These are phyloP conservation scores for Balearica regulorum DNA, from an alignment of 2,797 vertebrate species.

Conservation along the genomic window DNA sequence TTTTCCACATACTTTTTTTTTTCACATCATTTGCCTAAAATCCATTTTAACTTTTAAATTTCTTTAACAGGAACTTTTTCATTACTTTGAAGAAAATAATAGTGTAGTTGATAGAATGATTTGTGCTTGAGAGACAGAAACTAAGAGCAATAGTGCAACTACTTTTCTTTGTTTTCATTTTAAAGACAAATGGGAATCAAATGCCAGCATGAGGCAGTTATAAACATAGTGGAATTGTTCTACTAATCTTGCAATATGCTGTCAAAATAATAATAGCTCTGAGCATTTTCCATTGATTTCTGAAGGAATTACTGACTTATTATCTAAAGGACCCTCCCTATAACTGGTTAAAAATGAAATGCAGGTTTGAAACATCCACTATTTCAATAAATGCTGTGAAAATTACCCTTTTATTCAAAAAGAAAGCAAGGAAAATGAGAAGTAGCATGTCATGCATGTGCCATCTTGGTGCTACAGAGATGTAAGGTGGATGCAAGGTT, in stretches of 20 bases:
- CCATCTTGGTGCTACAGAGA: neutral
- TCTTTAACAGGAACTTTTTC: neutral
- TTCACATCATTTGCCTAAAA: neutral
- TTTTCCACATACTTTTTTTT: neutral
- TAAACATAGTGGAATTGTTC: conserved; percentile 27
- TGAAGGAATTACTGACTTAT: conserved; percentile 43
- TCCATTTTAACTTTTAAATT: neutral
- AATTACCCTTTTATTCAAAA: conserved; percentile 10
- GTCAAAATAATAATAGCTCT: conserved; percentile 40
- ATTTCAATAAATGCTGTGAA: conserved; percentile 23
- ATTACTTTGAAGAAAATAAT: neutral
- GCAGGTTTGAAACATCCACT: neutral
- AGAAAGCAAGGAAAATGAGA: neutral
- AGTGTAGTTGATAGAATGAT: neutral
- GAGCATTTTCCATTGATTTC: conserved; percentile 42
- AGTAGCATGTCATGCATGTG: neutral
- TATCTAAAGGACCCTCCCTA: neutral
- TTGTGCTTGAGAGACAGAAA: neutral
- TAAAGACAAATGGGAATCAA: conserved; percentile 47
- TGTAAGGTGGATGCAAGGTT: neutral
- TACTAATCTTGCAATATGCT: conserved; percentile 38
- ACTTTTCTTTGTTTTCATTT: conserved; percentile 43
- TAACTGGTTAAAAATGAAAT: conserved; percentile 23
- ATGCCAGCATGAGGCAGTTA: conserved; percentile 4
- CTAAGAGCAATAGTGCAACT: neutral